Evolutionary conservation across 2,797 vertebrate species (phyloP), one percentile per base, ranked within the genome.

Genomic region (Urosaurus nigricauda): DNA sequence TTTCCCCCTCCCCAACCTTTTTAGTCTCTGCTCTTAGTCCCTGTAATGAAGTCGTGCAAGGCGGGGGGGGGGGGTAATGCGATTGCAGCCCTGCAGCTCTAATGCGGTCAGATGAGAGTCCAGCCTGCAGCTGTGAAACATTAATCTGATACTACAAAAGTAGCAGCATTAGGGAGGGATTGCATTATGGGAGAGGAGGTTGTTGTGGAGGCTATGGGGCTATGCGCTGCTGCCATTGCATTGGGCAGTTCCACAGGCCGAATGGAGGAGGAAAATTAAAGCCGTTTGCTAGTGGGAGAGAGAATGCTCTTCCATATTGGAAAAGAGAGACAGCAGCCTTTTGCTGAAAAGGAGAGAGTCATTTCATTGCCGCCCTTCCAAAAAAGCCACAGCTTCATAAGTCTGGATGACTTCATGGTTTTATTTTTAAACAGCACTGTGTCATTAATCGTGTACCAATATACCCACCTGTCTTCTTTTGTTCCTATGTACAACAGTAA

Each of bases 61-160:
- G 93, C 90, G 87, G 89, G 47, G 32, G 83, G 73, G 81, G 84
- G 56, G 78, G 84, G 65, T 81, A 85, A 82, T 87, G 65, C 9
- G 91, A 91, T 91, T 94, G 94, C 93, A 68, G 85, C 90, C 95
- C 92, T 95, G 95, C 95, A 90, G 94, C 91, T 89, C 90, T 83
- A 87, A 89, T 95, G 95, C 95, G 53, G 96, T 91, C 92, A 65
- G 79, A 89, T 92, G 60, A 29, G 51, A 91, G 93, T 87, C 91
- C 79, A 88, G 95, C 87, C 91, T 94, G 91, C 88, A 51, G 91
- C 84, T 90, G 88, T 90, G n/a, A 83, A 77, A 80, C 68, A 4
- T 75, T 88, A 93, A 94, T 92, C 88, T 79, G 85, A 88, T 89
- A 87, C 89, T 84, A 90, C 78, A 9, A 2, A 43, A 89, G 89